A percentile compares a stretch with the other conserved stretches of the same genome.
Evolutionary conservation across 2,113 vertebrate genomes (phyloP).

Genomic region (Semicossyphus pulcher): DNA sequence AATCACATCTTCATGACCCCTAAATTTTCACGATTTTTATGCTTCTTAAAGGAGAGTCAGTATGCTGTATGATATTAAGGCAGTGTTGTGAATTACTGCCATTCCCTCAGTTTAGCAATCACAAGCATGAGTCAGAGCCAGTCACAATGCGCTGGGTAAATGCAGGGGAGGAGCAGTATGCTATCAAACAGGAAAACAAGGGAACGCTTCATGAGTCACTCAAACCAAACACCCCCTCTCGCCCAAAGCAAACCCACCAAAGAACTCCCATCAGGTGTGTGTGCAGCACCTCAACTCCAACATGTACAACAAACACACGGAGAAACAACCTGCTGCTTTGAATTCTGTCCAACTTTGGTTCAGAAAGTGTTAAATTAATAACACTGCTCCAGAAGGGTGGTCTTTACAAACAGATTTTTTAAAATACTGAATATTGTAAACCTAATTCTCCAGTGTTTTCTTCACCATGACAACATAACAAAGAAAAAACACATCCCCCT

Average conservation of each 20-base stretch:
- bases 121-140: conserved; percentile 46
- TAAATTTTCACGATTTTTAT: conserved; percentile 1
- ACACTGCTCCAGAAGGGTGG: neutral
- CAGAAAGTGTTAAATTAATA: neutral
- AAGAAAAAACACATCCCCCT: conserved; percentile 29
- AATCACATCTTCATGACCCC: neutral
- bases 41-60: neutral
- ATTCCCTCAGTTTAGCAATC: conserved; percentile 17
- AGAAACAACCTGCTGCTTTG: neutral
- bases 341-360: neutral
- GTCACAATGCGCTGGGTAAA: conserved; percentile 42
- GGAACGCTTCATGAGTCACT: conserved; percentile 51
- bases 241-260: conserved; percentile 24
- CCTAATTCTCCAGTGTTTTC: conserved; percentile 18
- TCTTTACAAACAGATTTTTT: neutral
- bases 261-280: conserved; percentile 15
- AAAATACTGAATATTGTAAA: conserved; percentile 31
- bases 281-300: neutral
- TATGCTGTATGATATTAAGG: conserved; percentile 6
- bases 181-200: conserved; percentile 38
- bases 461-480: conserved; percentile 69
- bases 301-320: neutral
- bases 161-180: conserved; percentile 30
- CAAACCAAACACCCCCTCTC: conserved; percentile 35
- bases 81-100: conserved; percentile 4